Evolutionary conservation across 2,888 invertebrate genomes (phyloP), one percentile per base, ranked within the genome.

Genomic region (Andrena hattorfiana): DNA sequence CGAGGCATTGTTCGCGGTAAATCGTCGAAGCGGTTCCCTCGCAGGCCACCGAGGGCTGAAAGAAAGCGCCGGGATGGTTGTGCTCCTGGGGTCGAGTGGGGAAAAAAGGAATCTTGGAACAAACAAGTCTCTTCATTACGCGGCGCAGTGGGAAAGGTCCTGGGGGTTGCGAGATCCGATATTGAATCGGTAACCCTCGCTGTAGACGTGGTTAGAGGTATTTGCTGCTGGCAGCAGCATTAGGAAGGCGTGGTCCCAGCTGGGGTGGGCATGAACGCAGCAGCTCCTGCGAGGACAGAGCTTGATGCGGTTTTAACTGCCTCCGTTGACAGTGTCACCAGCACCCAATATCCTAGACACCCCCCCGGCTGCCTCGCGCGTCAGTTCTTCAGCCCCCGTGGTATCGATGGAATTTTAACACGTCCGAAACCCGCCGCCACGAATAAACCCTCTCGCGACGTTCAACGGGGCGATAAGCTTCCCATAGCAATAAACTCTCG

Each of bases 201-300:
- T 77, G 60, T 64, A 72, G 60, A 32, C 35, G 35, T 35, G 70
- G 63, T 71, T 60, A 59, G 16, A 77, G 83, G 49, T 54, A 66
- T 84, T 85, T 84, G 80, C 42, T 32, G 72, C 62, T 78, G 76
- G 74, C 81, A 87, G 84, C 72, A 64, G 79, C 89, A 81, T 85
- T 85, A 75, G 67, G 83, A 81, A 87, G 87, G 87, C 83, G 84
- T 89, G 79, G 82, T 77, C 78, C 67, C 42, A 26, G 30, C 32
- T 20, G 51, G 62, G 62, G 23, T 66, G 59, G 68, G 68, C 66
- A 56, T 54, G 49, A 77, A 77, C 72, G 77, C 82, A 30, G 68
- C 77, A 72, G 54, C 70, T 71, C 70, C 72, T 66, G 68, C 62
- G 75, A 75, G 82, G 71, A 86, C 77, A 54, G 67, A 73, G 77